Evolutionary conservation across 2,797 vertebrate species (phyloP), one percentile per base, ranked within the genome.

Genomic region (Psittacula derbiana): DNA sequence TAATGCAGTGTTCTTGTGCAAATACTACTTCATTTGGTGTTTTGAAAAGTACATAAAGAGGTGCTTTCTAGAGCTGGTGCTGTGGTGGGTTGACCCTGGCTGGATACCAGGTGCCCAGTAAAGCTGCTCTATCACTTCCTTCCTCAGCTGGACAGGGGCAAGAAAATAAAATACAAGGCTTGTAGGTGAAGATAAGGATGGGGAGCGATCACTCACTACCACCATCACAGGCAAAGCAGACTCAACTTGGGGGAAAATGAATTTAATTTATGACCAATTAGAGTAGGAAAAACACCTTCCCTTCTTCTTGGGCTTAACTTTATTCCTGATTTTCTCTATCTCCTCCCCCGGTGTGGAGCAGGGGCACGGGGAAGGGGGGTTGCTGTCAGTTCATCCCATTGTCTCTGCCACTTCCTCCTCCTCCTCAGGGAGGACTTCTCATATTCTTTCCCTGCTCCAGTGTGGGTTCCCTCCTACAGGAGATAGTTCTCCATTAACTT

Each of bases 21-120:
- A 95, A 94, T 97, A 96, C 97, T 97, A 97, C 97, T 96, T 92
- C 20, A 19, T 86, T 89, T 91, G 80, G 78, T 95, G 95, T 96
- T 91, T 96, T 90, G 88, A 88, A 52, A 93, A 84, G 64, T 73
- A 40, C 75, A 65, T 96, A 58, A 95, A 96, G 90, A 84, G 64
- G 79, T 95, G 94, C 92, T 96, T 91, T 88, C 61, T 96, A 96
- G 92, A 93, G 84, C 71, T 2, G 2, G 61, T 88, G 73, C 21
- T 79, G 49, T 69, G 38, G 55, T 73, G 49, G 61, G 55, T 41
- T 83, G 73, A 50, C 43, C 55, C 73, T 83, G 85, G 55, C 73
- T 50, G 21, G 73, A 50, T 61, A 50, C 25, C 67, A 79, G 80
- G 53, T 57, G 18, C 74, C 43, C 21, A 31, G 36, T 43, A 73